Evolutionary conservation across 2,113 vertebrate genomes (phyloP).

Genomic region (Montifringilla adamsi): DNA sequence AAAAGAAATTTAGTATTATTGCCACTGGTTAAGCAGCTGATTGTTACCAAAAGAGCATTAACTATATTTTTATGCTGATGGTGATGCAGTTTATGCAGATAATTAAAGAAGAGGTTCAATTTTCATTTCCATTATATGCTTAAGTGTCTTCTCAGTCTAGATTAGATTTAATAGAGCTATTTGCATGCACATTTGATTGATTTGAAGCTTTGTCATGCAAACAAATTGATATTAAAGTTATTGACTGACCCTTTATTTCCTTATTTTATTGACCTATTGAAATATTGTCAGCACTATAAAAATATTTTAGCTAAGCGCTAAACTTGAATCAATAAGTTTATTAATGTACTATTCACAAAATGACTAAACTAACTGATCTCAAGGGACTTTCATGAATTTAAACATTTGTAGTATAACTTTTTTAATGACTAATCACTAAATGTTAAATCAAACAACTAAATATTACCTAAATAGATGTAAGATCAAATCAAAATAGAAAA

Average conservation of each 20-base stretch:
- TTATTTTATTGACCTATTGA: slow-evolving; percentile 58
- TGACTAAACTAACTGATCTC: not conserved
- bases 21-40: slow-evolving; percentile 31
- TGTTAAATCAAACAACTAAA: not conserved
- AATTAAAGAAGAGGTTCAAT: slow-evolving; percentile 71
- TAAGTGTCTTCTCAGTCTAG: slow-evolving; percentile 53
- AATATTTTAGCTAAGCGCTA: slow-evolving; percentile 30
- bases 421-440: not conserved
- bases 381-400: not conserved
- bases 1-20: not conserved
- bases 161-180: slow-evolving; percentile 67
- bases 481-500: not conserved
- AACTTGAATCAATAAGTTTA: slow-evolving; percentile 30
- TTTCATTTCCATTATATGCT: slow-evolving; percentile 70
- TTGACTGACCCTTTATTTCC: slow-evolving; percentile 21
- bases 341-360: not conserved
- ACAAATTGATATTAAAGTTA: slow-evolving; percentile 62
- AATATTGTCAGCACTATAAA: slow-evolving; percentile 33
- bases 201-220: slow-evolving; percentile 59
- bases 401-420: not conserved
- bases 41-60: slow-evolving; percentile 43
- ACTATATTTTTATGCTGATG: slow-evolving; percentile 45
- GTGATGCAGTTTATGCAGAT: slow-evolving; percentile 60
- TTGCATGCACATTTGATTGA: slow-evolving; percentile 62
- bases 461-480: not conserved